These are phyloP conservation scores for Pandemis cinnamomeana DNA, from an alignment of 2,888 invertebrate species.

Conservation along the genomic window DNA sequence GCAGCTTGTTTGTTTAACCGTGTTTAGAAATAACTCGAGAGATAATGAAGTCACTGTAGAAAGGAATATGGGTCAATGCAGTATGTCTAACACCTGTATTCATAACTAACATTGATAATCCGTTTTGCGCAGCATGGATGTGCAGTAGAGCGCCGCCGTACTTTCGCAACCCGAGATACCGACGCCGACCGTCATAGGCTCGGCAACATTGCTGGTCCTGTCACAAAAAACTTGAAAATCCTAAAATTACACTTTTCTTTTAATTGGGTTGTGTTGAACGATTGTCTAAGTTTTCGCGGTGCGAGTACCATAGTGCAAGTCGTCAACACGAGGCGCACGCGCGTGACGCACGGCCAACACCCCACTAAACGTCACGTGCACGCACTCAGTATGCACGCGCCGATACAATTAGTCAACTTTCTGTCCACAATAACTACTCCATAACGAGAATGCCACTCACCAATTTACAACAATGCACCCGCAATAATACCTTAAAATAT, in stretches of 20 bases:
- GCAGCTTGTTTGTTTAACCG: not conserved
- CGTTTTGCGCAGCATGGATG: slow-evolving; percentile 67
- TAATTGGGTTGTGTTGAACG: too few relatives aligned
- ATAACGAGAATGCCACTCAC: not conserved
- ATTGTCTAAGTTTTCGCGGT: too few relatives aligned
- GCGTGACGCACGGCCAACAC: slow-evolving; percentile 14
- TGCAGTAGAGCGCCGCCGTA: slow-evolving; percentile 67
- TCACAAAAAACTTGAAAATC: too few relatives aligned
- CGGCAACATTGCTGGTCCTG: slow-evolving; percentile 31
- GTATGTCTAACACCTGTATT: slow-evolving; percentile 52
- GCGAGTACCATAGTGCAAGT: not conserved
- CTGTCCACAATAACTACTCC: not conserved
- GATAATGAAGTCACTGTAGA: not conserved
- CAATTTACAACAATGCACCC: not conserved
- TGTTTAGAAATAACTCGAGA: not conserved
- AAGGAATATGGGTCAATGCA: slow-evolving; percentile 40
- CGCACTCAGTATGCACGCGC: not conserved
- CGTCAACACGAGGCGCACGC: slow-evolving; percentile 8
- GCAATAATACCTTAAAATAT: not conserved
- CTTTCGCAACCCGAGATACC: slow-evolving; percentile 67
- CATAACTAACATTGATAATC: slow-evolving; percentile 65
- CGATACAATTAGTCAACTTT: not conserved
- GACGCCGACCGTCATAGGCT: slow-evolving; percentile 53
- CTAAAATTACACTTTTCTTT: too few relatives aligned
- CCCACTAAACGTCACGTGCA: not conserved